Evolutionary conservation across 2,113 vertebrate species (phyloP).

Genomic region (Acanthochromis polyacanthus): DNA sequence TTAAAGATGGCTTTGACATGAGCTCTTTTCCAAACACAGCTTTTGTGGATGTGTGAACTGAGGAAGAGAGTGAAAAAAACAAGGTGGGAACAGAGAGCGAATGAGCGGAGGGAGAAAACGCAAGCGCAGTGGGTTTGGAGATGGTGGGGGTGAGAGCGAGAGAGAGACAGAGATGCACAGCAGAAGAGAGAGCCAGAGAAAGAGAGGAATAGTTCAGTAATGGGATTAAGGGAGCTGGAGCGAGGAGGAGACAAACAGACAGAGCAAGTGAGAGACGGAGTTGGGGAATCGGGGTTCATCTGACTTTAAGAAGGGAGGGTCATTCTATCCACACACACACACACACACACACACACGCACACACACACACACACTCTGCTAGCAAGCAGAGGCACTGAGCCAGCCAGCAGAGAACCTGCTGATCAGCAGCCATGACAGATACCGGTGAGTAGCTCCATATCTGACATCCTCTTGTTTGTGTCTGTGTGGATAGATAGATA

Average conservation of each 20-base stretch:
- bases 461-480: neutral
- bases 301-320: slow-evolving; percentile 34
- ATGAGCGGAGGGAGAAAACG: slow-evolving; percentile 19
- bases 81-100: neutral
- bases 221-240: slow-evolving; percentile 47
- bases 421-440: slow-evolving; percentile 79
- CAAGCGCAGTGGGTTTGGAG: slow-evolving; percentile 38
- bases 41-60: neutral
- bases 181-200: neutral
- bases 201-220: slow-evolving; percentile 19
- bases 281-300: slow-evolving; percentile 24
- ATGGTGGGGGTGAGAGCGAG: neutral
- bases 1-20: too few relatives aligned
- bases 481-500: neutral
- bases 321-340: neutral
- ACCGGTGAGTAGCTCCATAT: slow-evolving; percentile 74
- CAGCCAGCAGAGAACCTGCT: slow-evolving; percentile 46
- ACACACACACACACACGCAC: too few relatives aligned
- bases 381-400: slow-evolving; percentile 48
- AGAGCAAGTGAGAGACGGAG: slow-evolving; percentile 34
- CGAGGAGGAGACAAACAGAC: slow-evolving; percentile 9
- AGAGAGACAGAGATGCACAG: too few relatives aligned
- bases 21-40: too few relatives aligned
- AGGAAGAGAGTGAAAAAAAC: neutral
- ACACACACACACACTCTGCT: slow-evolving; percentile 31